Conservation (phyloP, 2,797 vertebrate species). For the Pangasius mekongensis region DNA sequence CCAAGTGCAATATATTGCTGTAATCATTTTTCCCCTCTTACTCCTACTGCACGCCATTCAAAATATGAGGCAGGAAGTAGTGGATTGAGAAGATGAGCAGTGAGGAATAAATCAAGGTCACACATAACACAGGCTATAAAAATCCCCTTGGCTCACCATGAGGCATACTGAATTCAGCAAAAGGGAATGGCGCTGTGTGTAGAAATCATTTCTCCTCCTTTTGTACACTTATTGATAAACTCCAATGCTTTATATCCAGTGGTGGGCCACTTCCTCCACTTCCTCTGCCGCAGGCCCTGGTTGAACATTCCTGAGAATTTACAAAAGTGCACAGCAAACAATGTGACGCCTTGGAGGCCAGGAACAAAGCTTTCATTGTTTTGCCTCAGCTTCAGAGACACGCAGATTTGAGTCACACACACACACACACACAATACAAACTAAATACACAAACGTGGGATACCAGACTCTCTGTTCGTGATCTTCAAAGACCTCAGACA, state of each 20-base stretch:
- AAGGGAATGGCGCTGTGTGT: not conserved
- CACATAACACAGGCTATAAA: not conserved
- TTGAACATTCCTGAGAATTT: conserved; percentile 43
- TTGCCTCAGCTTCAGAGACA: conserved; percentile 57
- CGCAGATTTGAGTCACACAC: conserved; percentile 61
- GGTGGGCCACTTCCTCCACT: conserved; percentile 43
- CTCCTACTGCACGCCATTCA: not conserved
- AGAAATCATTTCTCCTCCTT: not conserved
- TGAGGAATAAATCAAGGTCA: conserved; percentile 9
- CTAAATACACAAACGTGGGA: conserved; percentile 17
- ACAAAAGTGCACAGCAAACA: conserved; percentile 53
- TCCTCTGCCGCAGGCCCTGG: conserved; percentile 14
- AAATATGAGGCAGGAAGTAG: not conserved
- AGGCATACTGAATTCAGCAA: not conserved
- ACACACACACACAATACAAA: conserved; percentile 41
- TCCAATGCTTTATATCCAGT: conserved; percentile 41
- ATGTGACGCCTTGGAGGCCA: conserved; percentile 38
- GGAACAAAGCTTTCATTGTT: conserved; percentile 72
- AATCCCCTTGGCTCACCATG: not conserved
- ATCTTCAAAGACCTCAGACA: conserved; percentile 21
- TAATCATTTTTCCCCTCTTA: not conserved
- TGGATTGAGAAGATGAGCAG: too few species aligned
- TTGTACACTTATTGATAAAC: conserved; percentile 29
- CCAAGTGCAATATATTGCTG: not conserved
- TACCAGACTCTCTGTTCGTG: not conserved